A percentile compares a stretch with the other conserved stretches of the same genome.
Evolutionary conservation across 2,888 invertebrate species (phyloP).

Genomic region (Epistrophe grossulariae): DNA sequence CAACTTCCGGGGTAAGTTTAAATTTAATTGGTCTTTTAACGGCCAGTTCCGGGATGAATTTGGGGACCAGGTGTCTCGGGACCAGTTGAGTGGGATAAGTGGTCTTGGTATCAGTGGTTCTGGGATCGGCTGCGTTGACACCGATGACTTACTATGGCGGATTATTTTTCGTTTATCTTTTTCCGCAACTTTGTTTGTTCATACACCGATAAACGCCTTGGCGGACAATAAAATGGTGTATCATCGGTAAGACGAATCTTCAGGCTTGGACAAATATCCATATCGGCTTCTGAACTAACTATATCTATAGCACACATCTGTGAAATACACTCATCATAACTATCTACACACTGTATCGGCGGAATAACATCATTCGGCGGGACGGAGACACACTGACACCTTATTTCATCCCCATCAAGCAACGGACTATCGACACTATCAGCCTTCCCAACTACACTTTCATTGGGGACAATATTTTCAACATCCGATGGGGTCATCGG

Average conservation of each 20-base stretch:
- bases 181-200: constrained; percentile 47
- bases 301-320: too few species aligned
- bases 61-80: too few species aligned
- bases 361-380: neutral
- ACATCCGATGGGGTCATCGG: neutral
- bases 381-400: neutral
- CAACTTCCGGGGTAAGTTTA: too few species aligned
- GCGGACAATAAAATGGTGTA: constrained; percentile 8
- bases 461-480: neutral
- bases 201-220: constrained; percentile 5
- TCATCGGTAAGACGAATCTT: constrained; percentile 16
- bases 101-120: too few species aligned
- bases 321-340: too few species aligned
- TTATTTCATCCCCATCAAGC: neutral
- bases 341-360: neutral
- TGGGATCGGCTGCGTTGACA: too few species aligned
- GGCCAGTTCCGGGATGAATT: too few species aligned
- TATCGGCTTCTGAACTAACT: too few species aligned
- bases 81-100: too few species aligned
- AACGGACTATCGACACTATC: neutral
- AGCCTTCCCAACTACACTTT: neutral
- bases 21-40: too few species aligned
- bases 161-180: too few species aligned
- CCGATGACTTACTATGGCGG: too few species aligned
- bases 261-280: neutral